Base-by-base conservation (phyloP, 2,113 vertebrate species). In the Seriola quinqueradiata region DNA sequence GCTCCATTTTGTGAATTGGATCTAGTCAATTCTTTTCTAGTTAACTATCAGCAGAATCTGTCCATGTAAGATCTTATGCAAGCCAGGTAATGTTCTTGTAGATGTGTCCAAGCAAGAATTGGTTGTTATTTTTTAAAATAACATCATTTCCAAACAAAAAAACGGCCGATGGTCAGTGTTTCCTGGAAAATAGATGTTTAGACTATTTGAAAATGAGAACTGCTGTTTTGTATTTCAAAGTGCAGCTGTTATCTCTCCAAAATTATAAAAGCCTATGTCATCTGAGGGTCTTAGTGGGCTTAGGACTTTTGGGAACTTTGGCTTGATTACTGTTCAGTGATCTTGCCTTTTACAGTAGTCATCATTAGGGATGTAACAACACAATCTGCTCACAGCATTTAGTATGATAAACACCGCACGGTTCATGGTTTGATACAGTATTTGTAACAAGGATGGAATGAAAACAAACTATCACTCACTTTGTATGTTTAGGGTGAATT, bases 1-100 rank as follows among this genome's bases (percentile, higher is more conserved):
- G 71, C 79, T 74, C 42, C 36, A 69, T 81, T 89, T 81, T 69
- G 71, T 57, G 71, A 88, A 87, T 90, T 83, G 61, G 34, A 86
- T 83, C 52, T 21, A 70, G 80, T 76, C 70, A 74, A 36, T 90
- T 68, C 40, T 11, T 42, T 42, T 42, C 7, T 69, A 59, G 40
- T 42, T 5, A 19, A 48, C 54, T 3, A 77, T 84, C 28, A 19
- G 44, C 63, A 64, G 42, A 57, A 84, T 79, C 16, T 46, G 21
- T 46, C 65, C 70, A 0, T 4, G n/a, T 70, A 40, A 79, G 36
- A 55, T 70, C 14, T 85, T 75, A 60, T 46, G 10, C 70, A 74
- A 75, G 64, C 5, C 34, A 14, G 9, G 25, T 7, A 6, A 19
- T 75, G 54, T 64, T 84, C 42, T 50, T 52, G 40, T 60, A 3